phyloP scores from a whole-genome alignment of 2,888 invertebrate genomes.

The Rhagophthalmus giganteus region DNA sequence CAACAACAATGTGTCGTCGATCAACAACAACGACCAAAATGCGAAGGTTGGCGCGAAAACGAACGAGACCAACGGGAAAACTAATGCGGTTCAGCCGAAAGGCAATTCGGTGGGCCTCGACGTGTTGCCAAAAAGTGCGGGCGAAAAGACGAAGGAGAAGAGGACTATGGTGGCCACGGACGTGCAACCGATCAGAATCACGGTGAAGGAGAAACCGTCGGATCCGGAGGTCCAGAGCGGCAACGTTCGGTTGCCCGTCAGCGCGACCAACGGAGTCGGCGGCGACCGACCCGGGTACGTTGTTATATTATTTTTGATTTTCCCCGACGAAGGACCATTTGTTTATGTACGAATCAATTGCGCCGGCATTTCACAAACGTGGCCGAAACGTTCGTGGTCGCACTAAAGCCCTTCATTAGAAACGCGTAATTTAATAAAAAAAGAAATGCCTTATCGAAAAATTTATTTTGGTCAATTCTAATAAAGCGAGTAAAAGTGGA shows the following conservation, averaged over 20 bases:
- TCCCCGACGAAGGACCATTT: too few relatives aligned
- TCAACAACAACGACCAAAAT: not conserved
- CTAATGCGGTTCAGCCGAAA: not conserved
- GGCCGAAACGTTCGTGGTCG: too few relatives aligned
- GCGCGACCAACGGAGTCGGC: slow-evolving; percentile 47
- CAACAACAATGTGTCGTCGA: not conserved
- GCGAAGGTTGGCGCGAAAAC: not conserved
- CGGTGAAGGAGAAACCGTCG: slow-evolving; percentile 52
- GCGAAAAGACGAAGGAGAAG: slow-evolving; percentile 47
- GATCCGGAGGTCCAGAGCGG: slow-evolving; percentile 54
- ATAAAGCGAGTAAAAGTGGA: slow-evolving; percentile 12
- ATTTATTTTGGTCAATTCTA: slow-evolving; percentile 13
- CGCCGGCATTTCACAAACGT: too few relatives aligned
- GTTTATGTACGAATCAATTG: too few relatives aligned
- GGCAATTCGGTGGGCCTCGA: slow-evolving; percentile 2
- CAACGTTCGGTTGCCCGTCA: slow-evolving; percentile 48
- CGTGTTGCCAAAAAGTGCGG: slow-evolving; percentile 38
- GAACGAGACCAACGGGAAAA: slow-evolving; percentile 15
- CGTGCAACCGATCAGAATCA: slow-evolving; percentile 53
- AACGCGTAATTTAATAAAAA: too few relatives aligned
- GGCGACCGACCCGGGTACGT: slow-evolving; percentile 50
- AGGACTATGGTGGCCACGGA: slow-evolving; percentile 51
- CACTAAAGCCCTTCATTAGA: too few relatives aligned
- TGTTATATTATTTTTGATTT: slow-evolving; percentile 29
- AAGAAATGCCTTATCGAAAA: not conserved